These are phyloP conservation scores for Nasonia giraulti DNA, from an alignment of 1,140 invertebrate genomes.

Conservation along the genomic window DNA sequence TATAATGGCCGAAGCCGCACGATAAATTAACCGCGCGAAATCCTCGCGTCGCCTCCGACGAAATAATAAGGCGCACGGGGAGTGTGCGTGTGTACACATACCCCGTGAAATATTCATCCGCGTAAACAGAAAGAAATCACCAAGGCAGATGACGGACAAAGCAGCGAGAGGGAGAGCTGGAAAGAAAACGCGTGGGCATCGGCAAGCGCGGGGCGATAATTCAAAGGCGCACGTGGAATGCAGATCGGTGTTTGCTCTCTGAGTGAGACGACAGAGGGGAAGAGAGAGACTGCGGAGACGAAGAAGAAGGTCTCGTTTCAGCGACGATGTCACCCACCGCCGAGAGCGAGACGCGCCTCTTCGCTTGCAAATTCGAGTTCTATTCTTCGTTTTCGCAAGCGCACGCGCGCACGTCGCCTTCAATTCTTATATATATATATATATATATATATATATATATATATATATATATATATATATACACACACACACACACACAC, in stretches of 20 bases:
- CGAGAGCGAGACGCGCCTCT: neutral
- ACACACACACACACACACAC: no score
- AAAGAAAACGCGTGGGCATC: constrained; percentile 2
- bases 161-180: neutral
- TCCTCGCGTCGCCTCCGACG: neutral
- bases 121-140: neutral
- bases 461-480: no score
- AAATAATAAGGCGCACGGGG: neutral
- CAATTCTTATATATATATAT: no score
- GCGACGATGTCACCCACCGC: neutral
- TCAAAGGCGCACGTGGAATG: neutral
- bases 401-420: neutral
- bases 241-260: neutral
- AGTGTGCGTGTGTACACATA: no score
- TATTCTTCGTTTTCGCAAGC: neutral
- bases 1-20: no score
- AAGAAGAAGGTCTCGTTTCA: neutral
- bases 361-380: neutral
- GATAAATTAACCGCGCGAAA: no score
- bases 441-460: no score
- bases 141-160: neutral
- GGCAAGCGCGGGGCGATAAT: neutral
- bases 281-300: neutral
- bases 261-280: neutral
- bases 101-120: no score